These are phyloP conservation scores for Phalacrocorax pelagicus DNA, from an alignment of 2,113 vertebrate genomes.

Conservation along the genomic window DNA sequence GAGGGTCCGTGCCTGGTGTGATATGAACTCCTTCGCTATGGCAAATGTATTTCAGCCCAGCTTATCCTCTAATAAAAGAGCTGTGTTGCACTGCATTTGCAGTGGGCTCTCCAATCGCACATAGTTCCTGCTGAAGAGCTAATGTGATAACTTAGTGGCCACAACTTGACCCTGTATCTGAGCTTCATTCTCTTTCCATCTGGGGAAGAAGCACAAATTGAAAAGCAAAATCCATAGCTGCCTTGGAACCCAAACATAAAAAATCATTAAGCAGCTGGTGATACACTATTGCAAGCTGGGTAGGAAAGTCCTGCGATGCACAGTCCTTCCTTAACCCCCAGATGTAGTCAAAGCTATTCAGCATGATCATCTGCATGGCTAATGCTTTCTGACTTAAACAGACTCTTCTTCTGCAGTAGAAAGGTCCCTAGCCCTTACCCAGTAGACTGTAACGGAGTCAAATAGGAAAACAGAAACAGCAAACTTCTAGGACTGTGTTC, in stretches of 20 bases:
- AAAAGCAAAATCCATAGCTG: background rate
- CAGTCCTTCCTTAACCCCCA: background rate
- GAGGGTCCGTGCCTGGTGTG: background rate
- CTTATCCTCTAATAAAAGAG: background rate
- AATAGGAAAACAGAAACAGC: background rate
- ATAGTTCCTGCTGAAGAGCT: background rate
- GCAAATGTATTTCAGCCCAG: background rate
- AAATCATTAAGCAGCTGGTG: background rate
- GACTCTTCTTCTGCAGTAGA: background rate
- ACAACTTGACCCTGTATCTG: background rate
- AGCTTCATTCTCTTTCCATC: background rate
- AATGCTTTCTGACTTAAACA: background rate
- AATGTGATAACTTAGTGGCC: background rate
- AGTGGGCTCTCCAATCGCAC: background rate
- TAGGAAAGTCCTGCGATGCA: background rate
- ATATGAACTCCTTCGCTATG: background rate
- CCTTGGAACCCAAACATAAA: background rate
- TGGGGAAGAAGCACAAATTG: background rate
- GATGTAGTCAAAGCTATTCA: background rate
- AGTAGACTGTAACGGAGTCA: background rate
- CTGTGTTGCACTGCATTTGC: background rate
- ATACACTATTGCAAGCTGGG: background rate
- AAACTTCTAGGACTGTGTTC: background rate
- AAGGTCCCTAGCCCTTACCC: background rate
- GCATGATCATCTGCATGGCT: background rate